Conservation (phyloP, 2,797 vertebrate genomes). For the Myotis findleyi region DNA sequence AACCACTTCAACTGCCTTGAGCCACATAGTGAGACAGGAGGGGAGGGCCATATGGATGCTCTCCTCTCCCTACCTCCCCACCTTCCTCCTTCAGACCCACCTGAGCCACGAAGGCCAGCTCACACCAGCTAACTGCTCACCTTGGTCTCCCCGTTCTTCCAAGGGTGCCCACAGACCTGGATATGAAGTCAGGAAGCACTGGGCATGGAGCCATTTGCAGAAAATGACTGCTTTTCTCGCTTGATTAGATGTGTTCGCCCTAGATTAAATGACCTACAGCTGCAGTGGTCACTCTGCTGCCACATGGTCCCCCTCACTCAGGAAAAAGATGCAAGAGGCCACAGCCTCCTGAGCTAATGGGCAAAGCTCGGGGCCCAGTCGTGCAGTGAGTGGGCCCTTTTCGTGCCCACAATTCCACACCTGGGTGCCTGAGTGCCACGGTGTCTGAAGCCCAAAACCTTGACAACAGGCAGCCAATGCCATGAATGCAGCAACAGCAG, state of each 20-base stretch:
- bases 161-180: neutral
- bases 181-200: neutral
- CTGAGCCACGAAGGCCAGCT: neutral
- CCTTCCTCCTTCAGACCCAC: neutral
- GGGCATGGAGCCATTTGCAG: neutral
- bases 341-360: neutral
- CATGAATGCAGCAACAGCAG: neutral
- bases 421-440: neutral
- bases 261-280: neutral
- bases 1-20: neutral
- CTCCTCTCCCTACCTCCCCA: neutral
- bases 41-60: fast-evolving
- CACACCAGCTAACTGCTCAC: neutral
- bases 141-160: neutral
- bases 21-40: neutral
- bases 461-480: neutral
- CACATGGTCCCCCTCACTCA: neutral
- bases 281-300: neutral
- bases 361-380: neutral
- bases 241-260: neutral
- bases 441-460: neutral
- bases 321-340: neutral
- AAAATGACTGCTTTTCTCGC: neutral
- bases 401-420: neutral
- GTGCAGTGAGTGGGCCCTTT: neutral